Evolutionary conservation across 1,140 invertebrate genomes (phyloP).

Genomic region (Armadillidium nasatum): DNA sequence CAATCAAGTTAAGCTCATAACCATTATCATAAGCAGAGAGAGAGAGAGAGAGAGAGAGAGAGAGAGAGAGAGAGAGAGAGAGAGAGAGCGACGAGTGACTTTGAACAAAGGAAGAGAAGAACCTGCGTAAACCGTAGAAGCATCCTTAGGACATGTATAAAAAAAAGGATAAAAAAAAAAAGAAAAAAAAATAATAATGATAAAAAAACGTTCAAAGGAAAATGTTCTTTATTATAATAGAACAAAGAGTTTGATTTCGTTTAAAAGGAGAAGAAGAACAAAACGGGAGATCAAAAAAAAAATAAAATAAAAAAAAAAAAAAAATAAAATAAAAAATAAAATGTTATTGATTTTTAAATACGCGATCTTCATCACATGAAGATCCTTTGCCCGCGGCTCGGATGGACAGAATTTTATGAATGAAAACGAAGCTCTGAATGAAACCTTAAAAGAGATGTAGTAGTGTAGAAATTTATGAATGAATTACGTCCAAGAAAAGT

Average conservation of each 20-base stretch:
- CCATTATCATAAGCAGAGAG: not conserved
- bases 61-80: too few species aligned
- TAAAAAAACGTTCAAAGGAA: not conserved
- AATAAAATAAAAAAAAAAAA: too few species aligned
- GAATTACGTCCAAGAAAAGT: not conserved
- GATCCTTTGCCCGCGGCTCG: too few species aligned
- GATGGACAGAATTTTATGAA: not conserved
- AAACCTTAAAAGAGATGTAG: not conserved
- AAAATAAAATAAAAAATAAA: too few species aligned
- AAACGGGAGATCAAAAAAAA: too few species aligned
- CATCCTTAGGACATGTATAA: not conserved
- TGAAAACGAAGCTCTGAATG: not conserved
- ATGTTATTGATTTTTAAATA: not conserved
- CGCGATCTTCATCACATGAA: too few species aligned
- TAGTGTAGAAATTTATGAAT: slow-evolving; percentile 1
- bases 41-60: too few species aligned
- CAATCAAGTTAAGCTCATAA: not conserved
- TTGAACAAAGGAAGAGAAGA: not conserved
- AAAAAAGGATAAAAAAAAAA: slow-evolving; percentile 6
- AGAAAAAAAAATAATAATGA: not conserved
- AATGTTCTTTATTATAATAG: not conserved
- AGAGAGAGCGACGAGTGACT: not conserved
- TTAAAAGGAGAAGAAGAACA: too few species aligned
- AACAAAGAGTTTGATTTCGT: not conserved
- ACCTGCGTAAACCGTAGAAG: not conserved